These are phyloP conservation scores for Dicaeum eximium DNA, from an alignment of 2,113 vertebrate genomes.

Conservation along the genomic window DNA sequence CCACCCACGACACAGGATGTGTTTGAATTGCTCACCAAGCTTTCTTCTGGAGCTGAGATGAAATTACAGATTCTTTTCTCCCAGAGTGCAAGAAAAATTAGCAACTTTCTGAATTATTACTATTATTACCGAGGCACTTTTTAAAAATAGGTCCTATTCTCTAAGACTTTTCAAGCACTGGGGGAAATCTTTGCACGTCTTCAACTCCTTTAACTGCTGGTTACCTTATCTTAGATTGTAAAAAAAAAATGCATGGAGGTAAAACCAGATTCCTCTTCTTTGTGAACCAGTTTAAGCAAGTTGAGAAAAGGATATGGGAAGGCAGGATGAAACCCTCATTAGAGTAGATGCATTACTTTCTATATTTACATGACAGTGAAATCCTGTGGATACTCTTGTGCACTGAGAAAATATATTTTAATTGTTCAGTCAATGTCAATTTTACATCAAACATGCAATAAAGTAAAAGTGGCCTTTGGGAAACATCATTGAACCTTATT, in stretches of 20 bases:
- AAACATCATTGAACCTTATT: constrained; percentile 19
- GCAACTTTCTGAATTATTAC: not conserved
- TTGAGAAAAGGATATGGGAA: not conserved
- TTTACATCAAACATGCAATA: constrained; percentile 18
- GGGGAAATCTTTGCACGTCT: not conserved
- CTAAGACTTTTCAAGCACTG: not conserved
- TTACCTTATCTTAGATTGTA: not conserved
- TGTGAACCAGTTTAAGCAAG: not conserved
- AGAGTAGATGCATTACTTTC: constrained; percentile 1
- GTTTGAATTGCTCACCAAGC: constrained; percentile 38
- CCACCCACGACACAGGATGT: constrained; percentile 42
- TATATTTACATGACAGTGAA: not conserved
- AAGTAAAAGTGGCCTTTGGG: constrained; percentile 21
- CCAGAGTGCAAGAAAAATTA: not conserved
- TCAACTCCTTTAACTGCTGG: not conserved
- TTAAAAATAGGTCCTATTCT: not conserved
- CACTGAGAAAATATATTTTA: constrained; percentile 24
- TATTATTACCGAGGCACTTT: not conserved
- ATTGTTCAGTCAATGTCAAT: constrained; percentile 42
- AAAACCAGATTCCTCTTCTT: not conserved
- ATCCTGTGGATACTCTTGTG: not conserved
- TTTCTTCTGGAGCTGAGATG: not conserved
- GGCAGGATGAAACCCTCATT: not conserved
- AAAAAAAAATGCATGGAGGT: not conserved
- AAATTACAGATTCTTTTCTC: constrained; percentile 12